Evolutionary conservation across 2,888 invertebrate species (phyloP), one percentile per base, ranked within the genome.

Genomic region (Sinodicranocentrus sp.): DNA sequence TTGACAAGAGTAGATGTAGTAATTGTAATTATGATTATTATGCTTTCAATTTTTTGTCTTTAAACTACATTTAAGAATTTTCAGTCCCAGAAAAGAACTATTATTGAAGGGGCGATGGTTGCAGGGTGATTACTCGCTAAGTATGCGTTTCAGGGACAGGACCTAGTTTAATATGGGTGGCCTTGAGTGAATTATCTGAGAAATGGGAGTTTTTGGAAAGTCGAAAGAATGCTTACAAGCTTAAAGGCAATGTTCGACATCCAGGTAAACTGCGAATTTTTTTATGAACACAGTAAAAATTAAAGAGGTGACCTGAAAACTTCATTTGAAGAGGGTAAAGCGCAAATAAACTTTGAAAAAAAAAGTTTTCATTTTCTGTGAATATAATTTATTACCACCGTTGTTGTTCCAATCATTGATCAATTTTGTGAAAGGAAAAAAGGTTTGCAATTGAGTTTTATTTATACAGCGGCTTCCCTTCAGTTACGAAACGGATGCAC

Each of bases 141-240:
- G 26, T 25, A 23, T 26, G 6, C 25, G 13, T 76, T 76, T 67
- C 76, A 76, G 57, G 76, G 76, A 76, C 76, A 57, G 19, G 76
- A 76, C 76, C 76, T 76, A 76, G 54, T 76, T 76, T 67, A 54
- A 72, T 59, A 52, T 72, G 44, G 44, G 23, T 43, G 23, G 23
- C 13, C 13, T 8, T 39, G 5, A 39, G 6, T 13, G 5, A 5
- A 39, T 39, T 39, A 39, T 13, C 13, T 39, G 5, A 39, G 13
- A 39, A 39, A 39, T 13, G 6, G 5, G 13, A 39, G 13, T 39
- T 39, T 39, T 39, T 39, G 13, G 39, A 39, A 8, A 39, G 5
- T 5, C 13, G 39, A 39, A 39, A 5, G 39, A 39, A 39, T 39
- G 13, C 13, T 39, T 39, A 39, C n/a, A n/a, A n/a, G 13, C 39